Conservation (phyloP, 2,888 invertebrate species). For the Hesperia comma region DNA sequence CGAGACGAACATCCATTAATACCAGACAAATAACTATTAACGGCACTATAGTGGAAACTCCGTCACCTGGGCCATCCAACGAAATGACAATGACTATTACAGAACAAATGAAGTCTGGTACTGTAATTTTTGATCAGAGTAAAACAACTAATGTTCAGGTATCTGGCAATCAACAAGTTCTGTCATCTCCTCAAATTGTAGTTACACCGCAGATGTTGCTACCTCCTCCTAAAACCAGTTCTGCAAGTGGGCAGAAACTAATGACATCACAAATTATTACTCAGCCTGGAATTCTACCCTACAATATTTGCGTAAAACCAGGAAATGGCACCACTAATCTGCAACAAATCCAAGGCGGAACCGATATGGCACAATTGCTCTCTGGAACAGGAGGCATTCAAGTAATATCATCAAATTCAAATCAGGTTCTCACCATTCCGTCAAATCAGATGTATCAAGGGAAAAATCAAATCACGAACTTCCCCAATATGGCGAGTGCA, state of each 20-base stretch:
- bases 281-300: conserved; percentile 74
- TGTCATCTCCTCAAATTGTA: conserved; percentile 80
- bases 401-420: conserved; percentile 81
- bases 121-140: conserved; percentile 77
- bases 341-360: conserved; percentile 73
- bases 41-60: conserved; percentile 81
- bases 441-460: conserved; percentile 75
- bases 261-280: conserved; percentile 75
- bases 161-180: conserved; percentile 73
- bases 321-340: conserved; percentile 69
- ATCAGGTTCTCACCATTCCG: conserved; percentile 78
- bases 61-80: conserved; percentile 78
- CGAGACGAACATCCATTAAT: conserved; percentile 78
- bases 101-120: conserved; percentile 79
- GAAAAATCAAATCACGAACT: conserved; percentile 75
- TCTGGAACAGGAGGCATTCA: conserved; percentile 78
- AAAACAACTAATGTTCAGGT: conserved; percentile 77
- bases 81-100: conserved; percentile 81
- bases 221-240: conserved; percentile 75
- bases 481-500: conserved; percentile 79
- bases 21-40: conserved; percentile 82
- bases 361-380: conserved; percentile 75
- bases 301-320: conserved; percentile 80
- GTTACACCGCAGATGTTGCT: conserved; percentile 80
- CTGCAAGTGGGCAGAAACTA: conserved; percentile 69